Evolutionary conservation across 2,888 invertebrate species (phyloP).

Genomic region (Liopterus haemorrhoidalis): DNA sequence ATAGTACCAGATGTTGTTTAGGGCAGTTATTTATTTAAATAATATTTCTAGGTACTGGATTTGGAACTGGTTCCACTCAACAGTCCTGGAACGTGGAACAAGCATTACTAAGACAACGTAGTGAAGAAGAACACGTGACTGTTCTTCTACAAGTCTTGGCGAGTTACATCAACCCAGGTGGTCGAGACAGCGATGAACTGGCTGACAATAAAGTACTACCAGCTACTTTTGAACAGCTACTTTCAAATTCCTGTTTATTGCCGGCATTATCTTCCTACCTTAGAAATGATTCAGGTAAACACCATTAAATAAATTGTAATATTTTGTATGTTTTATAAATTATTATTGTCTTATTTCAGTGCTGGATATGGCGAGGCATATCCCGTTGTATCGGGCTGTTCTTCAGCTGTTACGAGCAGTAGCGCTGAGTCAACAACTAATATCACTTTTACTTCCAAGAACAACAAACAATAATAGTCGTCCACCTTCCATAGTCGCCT

Average conservation of each 20-base stretch:
- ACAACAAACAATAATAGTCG: slow-evolving; percentile 33
- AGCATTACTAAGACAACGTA: slow-evolving; percentile 79
- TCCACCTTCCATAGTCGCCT: slow-evolving; percentile 64
- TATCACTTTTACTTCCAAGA: slow-evolving; percentile 60
- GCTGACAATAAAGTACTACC: slow-evolving; percentile 52
- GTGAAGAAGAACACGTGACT: slow-evolving; percentile 92
- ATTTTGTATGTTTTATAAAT: neutral
- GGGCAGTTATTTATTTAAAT: neutral
- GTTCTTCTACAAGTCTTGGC: slow-evolving; percentile 67
- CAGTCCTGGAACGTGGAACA: slow-evolving; percentile 97
- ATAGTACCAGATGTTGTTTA: too few relatives aligned
- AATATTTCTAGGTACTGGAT: slow-evolving; percentile 62
- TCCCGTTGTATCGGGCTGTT: slow-evolving; percentile 84
- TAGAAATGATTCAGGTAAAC: slow-evolving; percentile 78
- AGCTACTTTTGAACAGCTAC: slow-evolving; percentile 64
- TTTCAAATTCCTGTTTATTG: slow-evolving; percentile 77
- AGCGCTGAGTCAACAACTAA: slow-evolving; percentile 55
- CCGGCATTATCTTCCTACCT: slow-evolving; percentile 86
- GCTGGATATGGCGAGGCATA: slow-evolving; percentile 93
- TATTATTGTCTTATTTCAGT: slow-evolving; percentile 50
- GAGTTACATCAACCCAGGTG: slow-evolving; percentile 78
- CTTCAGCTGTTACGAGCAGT: slow-evolving; percentile 74
- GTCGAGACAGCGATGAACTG: slow-evolving; percentile 44
- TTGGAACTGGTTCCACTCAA: slow-evolving; percentile 91
- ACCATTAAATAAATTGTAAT: neutral